Base-by-base conservation (phyloP, 92 coral and sea anemone species). In the Desmophyllum pertusum region DNA sequence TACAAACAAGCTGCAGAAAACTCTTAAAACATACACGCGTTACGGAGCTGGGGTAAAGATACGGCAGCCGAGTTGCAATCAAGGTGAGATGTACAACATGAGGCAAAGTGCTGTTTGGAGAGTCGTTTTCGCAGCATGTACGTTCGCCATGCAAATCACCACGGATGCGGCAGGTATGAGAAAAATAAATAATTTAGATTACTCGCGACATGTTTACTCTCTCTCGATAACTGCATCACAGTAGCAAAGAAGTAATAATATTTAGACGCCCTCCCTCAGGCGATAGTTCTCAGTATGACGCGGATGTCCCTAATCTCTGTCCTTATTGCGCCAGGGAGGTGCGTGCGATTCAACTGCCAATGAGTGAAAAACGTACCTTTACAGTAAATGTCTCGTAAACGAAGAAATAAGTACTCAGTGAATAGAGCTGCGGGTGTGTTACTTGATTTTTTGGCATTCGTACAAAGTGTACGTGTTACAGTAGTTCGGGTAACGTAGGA, bases 281-380 rank as follows among this genome's bases (percentile, higher is more conserved):
- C 75, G 63, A 68, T 50, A 68, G 36, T 80, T 48, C 84, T 13
- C 76, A 51, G 84, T 80, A 25, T 80, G 84, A 80, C 35, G 84
- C 84, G 84, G 75, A 79, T 67, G 84, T 57, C 75, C 84, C 43
- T 79, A 79, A 79, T 79, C 64, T 79, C 64, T 14, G 76, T 67
- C 84, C 76, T 67, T 80, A 68, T 67, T 80, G 76, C 46, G 50
- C 84, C 65, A 80, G 76, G 84, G 84, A 80, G 84, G 84, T 80
- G 66, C 65, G 36, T 48, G 59, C 84, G 51, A 80, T 80, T 80
- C 76, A 80, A 46, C 76, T 80, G 84, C 84, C 83, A 80, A 80
- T 35, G 59, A 30, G 64, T 52, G 64, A 67, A 80, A 68, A 46
- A 80, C 75, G 51, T 36, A 40, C 45, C 46, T 43, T 68, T 52